Conservation (phyloP, 2,888 invertebrate genomes). For the Pyralis farinalis region DNA sequence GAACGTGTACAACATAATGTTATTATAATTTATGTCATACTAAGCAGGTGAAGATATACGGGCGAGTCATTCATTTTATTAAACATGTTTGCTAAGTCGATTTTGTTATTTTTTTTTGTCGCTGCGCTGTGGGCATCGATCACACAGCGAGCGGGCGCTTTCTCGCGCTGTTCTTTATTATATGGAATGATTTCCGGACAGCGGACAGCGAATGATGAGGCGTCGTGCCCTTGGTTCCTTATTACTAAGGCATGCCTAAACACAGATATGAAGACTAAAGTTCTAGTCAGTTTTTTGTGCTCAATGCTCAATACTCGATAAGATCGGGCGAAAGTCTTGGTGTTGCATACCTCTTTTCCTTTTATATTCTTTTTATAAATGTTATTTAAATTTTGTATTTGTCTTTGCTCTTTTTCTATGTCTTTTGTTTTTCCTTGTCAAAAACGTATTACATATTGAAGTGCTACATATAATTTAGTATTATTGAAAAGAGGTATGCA, state of each 20-base stretch:
- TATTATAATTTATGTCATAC: constrained; percentile 80
- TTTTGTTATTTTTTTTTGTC: constrained; percentile 78
- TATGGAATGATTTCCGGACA: constrained; percentile 73
- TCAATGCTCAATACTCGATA: no score
- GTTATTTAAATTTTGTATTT: no score
- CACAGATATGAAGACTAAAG: not conserved
- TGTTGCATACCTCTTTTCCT: no score
- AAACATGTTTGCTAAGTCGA: constrained; percentile 79
- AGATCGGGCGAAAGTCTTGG: no score
- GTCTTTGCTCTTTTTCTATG: no score
- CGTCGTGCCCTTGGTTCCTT: constrained; percentile 3
- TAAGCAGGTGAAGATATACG: constrained; percentile 81
- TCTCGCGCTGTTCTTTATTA: constrained; percentile 75
- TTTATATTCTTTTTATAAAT: no score
- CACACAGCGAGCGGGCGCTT: constrained; percentile 76
- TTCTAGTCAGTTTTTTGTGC: no score
- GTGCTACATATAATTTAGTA: no score
- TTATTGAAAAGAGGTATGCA: no score
- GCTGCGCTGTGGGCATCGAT: constrained; percentile 69
- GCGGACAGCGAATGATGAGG: constrained; percentile 13
- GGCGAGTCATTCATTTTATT: constrained; percentile 78
- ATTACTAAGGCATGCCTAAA: not conserved
- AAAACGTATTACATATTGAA: no score
- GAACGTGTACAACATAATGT: constrained; percentile 78
- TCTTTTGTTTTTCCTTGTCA: no score